Conservation (phyloP, 2,888 invertebrate genomes). For the Apomyelois bistriatella region DNA sequence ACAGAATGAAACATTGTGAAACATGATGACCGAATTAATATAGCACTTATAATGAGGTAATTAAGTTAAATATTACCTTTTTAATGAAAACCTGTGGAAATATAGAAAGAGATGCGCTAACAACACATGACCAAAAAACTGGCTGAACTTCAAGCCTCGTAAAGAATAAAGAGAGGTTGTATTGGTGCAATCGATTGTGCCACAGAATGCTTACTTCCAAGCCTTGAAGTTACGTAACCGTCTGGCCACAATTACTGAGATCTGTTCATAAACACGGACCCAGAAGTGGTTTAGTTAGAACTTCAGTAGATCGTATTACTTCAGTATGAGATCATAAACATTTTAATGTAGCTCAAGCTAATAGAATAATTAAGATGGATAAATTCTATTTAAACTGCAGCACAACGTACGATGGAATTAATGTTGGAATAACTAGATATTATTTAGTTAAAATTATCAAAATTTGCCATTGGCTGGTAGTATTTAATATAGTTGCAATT, state of each 20-base stretch:
- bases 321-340: neutral
- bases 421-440: no score
- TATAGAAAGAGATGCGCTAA: no score
- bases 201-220: neutral
- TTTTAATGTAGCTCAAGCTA: neutral
- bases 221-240: slow-evolving; percentile 1
- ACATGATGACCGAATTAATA: no score
- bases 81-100: no score
- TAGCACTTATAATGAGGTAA: no score
- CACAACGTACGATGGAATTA: no score
- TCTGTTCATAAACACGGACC: neutral
- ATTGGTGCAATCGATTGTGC: neutral
- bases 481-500: no score
- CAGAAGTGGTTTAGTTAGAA: neutral
- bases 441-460: no score
- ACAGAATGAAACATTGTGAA: neutral
- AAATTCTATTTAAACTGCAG: neutral
- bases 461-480: no score
- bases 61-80: no score
- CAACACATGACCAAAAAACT: no score
- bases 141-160: no score
- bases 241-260: neutral
- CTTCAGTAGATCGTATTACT: neutral
- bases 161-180: neutral
- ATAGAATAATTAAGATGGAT: neutral